Base-by-base conservation (phyloP, 2,113 vertebrate genomes). In the Paratilapia polleni region DNA sequence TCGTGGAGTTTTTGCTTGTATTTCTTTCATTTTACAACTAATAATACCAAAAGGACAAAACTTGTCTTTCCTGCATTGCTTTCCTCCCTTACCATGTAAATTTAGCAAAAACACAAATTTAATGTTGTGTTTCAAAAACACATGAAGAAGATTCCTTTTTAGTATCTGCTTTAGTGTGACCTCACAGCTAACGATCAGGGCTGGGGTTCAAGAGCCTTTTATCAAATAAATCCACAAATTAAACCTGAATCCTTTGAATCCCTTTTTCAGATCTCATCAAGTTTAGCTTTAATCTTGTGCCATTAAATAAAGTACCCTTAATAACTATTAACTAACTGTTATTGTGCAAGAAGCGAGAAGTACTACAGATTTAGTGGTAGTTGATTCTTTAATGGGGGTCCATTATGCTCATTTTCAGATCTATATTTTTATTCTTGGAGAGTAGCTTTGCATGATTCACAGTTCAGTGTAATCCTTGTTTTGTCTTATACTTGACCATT, bases 41-140 rank as follows among this genome's bases (percentile, higher is more conserved):
- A 52, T 10, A 28, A 3, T 24, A 52, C 47, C 14, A 17, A 0
- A 70, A 20, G 0, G 10, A 13, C 1, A 28, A 70, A 70, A 52
- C 43, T 31, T 28, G 8, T 2, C 10, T 47, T 49, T 68, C 15
- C 64, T 66, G n/a, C 13, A 4, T 66, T 36, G 22, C 14, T 7
- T 15, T 38, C 6, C 6, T 36, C 34, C 34, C 12, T 43, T 13
- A 43, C 41, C 41, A 43, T 13, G 4, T 43, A 43, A 13, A 43
- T 43, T 11, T 13, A 13, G 12, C 41, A 43, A 13, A 43, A 43
- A 43, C 12, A 43, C 41, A 43, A 43, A 43, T 43, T 43, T 43
- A 43, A 43, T 43, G 11, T 12, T 43, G 12, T 43, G 11, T 43
- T 43, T 43, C 3, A 43, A 43, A 43, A 43, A 43, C 41, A 43